Base-by-base conservation (phyloP, 2,113 vertebrate species). In the Sorex fumeus region DNA sequence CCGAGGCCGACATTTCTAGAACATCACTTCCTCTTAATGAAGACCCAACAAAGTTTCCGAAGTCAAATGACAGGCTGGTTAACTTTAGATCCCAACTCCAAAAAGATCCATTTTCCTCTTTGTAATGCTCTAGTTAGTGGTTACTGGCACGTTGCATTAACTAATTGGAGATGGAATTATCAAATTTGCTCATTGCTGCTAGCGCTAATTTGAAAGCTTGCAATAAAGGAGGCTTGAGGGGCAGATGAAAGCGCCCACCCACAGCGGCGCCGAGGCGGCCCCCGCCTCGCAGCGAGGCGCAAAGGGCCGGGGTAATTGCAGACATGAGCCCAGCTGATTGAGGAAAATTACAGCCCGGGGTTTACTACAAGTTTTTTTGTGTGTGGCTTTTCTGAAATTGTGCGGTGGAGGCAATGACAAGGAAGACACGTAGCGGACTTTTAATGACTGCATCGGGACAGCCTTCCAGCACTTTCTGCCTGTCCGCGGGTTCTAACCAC, bases 261-360 rank as follows among this genome's bases (percentile, higher is more conserved):
- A 98, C 97, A 23, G 97, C 98, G 98, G 97, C 97, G 95, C 98
- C 96, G 93, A 91, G 97, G 97, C 90, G 95, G 97, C 97, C 98
- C 98, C 86, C 97, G 98, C 97, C 97, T 98, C 98, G 69, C 98
- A 97, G 97, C 97, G 96, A 98, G 96, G 97, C 98, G 98, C 97
- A 97, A 97, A 97, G 98, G 98, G 98, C 98, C 97, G 90, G 97
- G 98, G 97, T 99, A 99, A 99, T 99, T 99, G 98, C 98, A 98
- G 98, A 98, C 98, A 98, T 98, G 99, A 98, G 98, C 98, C 96
- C 97, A 98, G 97, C 97, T 99, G 98, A 99, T 99, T 99, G 98
- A 98, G 98, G 98, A 98, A 99, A 99, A 99, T 99, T 99, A 99
- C 98, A 98, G 97, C 98, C 97, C 97, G 11, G 96, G 97, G 97